These are phyloP conservation scores for Leucopsar rothschildi DNA, from an alignment of 2,113 vertebrate genomes.

Conservation along the genomic window DNA sequence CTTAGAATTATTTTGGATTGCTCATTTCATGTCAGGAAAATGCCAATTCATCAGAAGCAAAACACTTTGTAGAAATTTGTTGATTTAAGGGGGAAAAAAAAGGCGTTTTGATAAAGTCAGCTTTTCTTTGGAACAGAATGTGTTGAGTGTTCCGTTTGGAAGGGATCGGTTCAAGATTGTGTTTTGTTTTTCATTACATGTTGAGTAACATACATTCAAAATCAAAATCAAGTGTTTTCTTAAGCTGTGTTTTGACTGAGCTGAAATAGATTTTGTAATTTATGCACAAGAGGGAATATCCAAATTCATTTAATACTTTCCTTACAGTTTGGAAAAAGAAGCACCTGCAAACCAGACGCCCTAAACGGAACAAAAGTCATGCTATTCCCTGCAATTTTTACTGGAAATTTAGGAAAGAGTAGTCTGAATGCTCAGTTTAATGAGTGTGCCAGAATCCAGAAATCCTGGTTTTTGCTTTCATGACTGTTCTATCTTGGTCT, in stretches of 20 bases:
- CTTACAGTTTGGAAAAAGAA: neutral
- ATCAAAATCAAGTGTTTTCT: constrained; percentile 58
- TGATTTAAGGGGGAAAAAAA: constrained; percentile 15
- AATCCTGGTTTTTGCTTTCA: neutral
- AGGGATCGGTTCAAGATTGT: constrained; percentile 18
- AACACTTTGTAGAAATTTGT: constrained; percentile 42
- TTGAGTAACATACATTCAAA: constrained; percentile 60
- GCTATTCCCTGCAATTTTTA: neutral
- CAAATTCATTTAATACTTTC: neutral
- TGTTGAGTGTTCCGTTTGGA: constrained; percentile 37
- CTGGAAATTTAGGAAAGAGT: neutral
- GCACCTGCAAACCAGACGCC: neutral
- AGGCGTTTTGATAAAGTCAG: constrained; percentile 50
- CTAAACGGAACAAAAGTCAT: neutral
- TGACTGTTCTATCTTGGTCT: neutral
- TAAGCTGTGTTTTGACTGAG: constrained; percentile 39
- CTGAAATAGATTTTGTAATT: constrained; percentile 35
- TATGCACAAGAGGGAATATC: constrained; percentile 4
- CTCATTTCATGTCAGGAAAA: constrained; percentile 57
- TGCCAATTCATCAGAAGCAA: constrained; percentile 56
- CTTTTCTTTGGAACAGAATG: constrained; percentile 58
- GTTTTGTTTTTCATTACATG: constrained; percentile 54
- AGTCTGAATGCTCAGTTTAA: neutral
- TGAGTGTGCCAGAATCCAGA: neutral
- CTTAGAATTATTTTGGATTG: constrained; percentile 35